phyloP scores from a whole-genome alignment of 2,888 invertebrate species.

The Poecilobothrus nobilitatus region DNA sequence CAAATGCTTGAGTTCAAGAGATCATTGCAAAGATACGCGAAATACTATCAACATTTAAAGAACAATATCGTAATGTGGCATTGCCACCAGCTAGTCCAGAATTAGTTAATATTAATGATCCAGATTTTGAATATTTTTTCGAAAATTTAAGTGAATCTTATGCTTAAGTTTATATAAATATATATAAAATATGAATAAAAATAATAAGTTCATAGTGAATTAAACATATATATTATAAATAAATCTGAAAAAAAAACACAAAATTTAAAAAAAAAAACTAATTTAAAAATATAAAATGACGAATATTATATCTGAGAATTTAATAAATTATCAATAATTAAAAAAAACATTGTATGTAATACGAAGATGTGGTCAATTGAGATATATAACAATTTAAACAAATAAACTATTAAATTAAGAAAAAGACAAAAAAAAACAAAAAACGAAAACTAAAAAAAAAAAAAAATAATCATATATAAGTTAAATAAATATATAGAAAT shows the following conservation, averaged over 20 bases:
- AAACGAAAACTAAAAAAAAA: background rate
- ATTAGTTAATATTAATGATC: conserved; percentile 47
- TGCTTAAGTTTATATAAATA: conserved; percentile 44
- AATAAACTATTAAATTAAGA: background rate
- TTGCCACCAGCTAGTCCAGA: conserved; percentile 39
- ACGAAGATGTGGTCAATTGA: background rate
- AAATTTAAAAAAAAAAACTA: conserved; percentile 9
- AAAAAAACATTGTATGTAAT: background rate
- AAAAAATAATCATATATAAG: background rate
- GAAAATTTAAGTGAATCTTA: conserved; percentile 59
- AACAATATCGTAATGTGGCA: conserved; percentile 48
- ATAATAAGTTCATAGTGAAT: conserved; percentile 2
- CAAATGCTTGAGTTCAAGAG: conserved; percentile 84
- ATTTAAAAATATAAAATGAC: background rate
- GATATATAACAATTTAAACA: background rate
- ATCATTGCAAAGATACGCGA: conserved; percentile 76
- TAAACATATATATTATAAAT: background rate
- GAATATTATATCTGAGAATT: background rate
- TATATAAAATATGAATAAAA: conserved; percentile 7
- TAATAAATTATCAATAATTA: background rate
- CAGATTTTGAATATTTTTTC: conserved; percentile 52
- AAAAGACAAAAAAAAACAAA: background rate
- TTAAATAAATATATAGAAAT: background rate
- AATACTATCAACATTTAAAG: conserved; percentile 61
- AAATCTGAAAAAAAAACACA: background rate